Evolutionary conservation across 2,113 vertebrate genomes (phyloP), one percentile per base, ranked within the genome.

Genomic region (Platysternon megacephalum): DNA sequence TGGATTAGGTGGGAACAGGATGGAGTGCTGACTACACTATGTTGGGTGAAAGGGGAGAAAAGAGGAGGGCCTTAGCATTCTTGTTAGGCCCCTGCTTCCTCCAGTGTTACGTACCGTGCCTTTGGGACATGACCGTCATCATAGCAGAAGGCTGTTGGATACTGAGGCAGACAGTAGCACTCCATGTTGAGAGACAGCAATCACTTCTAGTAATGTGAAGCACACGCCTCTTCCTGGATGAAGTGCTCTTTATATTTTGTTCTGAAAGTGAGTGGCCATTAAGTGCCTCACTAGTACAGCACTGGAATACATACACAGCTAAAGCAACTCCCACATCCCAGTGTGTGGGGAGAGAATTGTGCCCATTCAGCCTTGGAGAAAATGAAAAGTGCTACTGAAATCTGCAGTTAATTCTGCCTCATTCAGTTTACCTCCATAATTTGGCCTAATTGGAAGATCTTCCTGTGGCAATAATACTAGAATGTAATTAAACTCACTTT

Each of bases 401-500:
- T 13, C 46, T 39, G 39, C 56, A 42, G 48, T 46, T 49, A 85
- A 8, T 82, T 87, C 58, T 52, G 6, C 10, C 53, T 21, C 68
- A 78, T 48, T 55, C 81, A 53, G 1, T 58, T 87, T 61, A 29
- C 74, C 51, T 92, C 46, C 72, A 29, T 79, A 61, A 6, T 19
- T 2, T 79, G 78, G 49, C 76, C 65, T 93, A 52, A 68, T 21
- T 91, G 89, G 55, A 68, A 68, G 49, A 53, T 26, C 22, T 84
- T 74, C 61, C 51, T 81, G 82, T 91, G 53, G 89, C 93, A 89
- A 78, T n/a, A 58, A 3, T 2, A 0, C 72, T 65, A 48, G 78
- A 87, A 39, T 83, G 68, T 79, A 93, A 95, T 96, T 85, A 84
- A 53, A 85, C 56, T 81, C 51, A 51, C 44, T 89, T 84, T 89